Conservation (phyloP, 2,888 invertebrate genomes). For the Corythucha ciliata region DNA sequence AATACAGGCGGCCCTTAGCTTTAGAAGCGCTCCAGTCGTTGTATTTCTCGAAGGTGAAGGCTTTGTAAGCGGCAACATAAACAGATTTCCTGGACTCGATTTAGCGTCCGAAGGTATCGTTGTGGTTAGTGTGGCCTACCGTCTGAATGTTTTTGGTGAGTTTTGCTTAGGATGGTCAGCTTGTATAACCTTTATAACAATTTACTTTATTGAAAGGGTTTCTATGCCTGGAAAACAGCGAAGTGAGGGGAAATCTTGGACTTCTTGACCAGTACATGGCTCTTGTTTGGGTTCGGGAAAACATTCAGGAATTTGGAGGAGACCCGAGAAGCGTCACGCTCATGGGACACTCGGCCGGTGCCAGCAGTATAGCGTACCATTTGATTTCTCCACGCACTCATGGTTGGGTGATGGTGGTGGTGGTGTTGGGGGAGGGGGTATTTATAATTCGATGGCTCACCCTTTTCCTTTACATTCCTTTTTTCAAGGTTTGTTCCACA, state of each 20-base stretch:
- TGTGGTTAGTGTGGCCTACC: slow-evolving; percentile 59
- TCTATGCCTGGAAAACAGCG: slow-evolving; percentile 39
- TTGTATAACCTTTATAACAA: neutral
- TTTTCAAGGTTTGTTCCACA: slow-evolving; percentile 51
- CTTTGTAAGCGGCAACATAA: slow-evolving; percentile 41
- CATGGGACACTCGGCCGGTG: slow-evolving; percentile 73
- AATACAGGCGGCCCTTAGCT: slow-evolving; percentile 40
- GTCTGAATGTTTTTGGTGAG: slow-evolving; percentile 56
- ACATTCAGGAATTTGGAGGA: slow-evolving; percentile 71
- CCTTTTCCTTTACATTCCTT: neutral
- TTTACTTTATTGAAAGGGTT: slow-evolving; percentile 32
- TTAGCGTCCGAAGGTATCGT: slow-evolving; percentile 60
- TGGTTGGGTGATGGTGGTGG: slow-evolving; percentile 40
- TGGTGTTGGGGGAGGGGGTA: too few relatives aligned
- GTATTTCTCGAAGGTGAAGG: slow-evolving; percentile 59
- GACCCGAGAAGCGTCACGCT: slow-evolving; percentile 68
- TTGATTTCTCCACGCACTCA: slow-evolving; percentile 56
- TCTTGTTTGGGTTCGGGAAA: slow-evolving; percentile 63
- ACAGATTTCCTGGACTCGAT: slow-evolving; percentile 53
- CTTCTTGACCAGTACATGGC: slow-evolving; percentile 77
- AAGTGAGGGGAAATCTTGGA: slow-evolving; percentile 72
- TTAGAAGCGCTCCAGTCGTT: slow-evolving; percentile 54
- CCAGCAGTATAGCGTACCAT: slow-evolving; percentile 57
- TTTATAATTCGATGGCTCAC: too few relatives aligned
- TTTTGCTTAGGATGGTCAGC: too few relatives aligned